Percentiles rank a stretch among this genome's conserved stretches.
Evolutionary conservation across 2,797 vertebrate genomes (phyloP).

Genomic region (Basileuterus tristriatus): DNA sequence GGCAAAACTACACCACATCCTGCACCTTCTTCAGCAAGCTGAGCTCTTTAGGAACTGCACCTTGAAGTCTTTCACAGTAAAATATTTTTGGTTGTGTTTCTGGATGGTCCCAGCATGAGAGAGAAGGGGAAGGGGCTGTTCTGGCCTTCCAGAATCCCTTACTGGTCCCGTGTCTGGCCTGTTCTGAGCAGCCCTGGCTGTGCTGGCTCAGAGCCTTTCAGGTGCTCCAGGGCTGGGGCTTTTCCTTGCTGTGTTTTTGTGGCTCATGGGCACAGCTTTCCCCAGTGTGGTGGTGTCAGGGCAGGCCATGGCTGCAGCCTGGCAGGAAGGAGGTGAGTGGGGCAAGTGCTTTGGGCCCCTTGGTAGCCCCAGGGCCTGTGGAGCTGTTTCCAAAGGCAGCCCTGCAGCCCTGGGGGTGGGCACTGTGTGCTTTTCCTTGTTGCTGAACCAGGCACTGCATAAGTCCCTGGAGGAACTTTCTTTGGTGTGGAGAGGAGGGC

Average conservation of each 20-base stretch:
- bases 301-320: background rate
- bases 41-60: background rate
- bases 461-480: background rate
- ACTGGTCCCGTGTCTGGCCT: fast-evolving
- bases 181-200: background rate
- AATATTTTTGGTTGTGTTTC: background rate
- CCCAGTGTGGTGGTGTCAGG: background rate
- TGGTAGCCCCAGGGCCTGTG: background rate
- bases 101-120: background rate
- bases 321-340: fast-evolving
- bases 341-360: background rate
- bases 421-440: background rate
- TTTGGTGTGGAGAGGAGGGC: background rate
- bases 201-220: background rate
- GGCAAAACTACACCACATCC: background rate
- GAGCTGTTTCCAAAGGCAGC: background rate
- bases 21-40: background rate
- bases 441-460: background rate
- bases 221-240: background rate
- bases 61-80: background rate
- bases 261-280: background rate
- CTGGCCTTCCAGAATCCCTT: background rate
- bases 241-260: background rate
- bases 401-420: background rate
- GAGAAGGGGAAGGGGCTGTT: background rate